Conservation (phyloP, 2,797 vertebrate species). For the Taeniopygia guttata region DNA sequence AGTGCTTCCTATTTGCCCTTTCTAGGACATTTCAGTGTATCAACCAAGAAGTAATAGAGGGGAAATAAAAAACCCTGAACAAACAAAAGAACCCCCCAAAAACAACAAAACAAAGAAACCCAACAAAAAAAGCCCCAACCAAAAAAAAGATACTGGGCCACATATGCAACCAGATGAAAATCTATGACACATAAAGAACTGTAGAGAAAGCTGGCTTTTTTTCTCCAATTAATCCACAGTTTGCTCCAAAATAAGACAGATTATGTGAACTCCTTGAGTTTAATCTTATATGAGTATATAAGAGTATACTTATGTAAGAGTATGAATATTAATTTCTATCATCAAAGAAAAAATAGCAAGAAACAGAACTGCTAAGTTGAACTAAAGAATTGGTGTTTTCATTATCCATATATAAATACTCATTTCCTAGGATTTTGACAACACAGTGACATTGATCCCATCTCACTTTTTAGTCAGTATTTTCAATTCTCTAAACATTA, state of each 20-base stretch:
- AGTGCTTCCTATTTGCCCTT: not conserved
- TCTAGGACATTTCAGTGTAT: not conserved
- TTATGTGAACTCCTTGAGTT: not conserved
- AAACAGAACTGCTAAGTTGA: not conserved
- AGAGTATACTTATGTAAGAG: not conserved
- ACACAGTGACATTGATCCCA: not conserved
- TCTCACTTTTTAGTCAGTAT: not conserved
- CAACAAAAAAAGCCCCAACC: not conserved
- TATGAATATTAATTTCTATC: not conserved
- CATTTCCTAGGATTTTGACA: not conserved
- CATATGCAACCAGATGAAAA: not conserved
- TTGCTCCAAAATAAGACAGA: not conserved
- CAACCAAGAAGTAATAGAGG: not conserved
- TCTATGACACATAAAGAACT: not conserved
- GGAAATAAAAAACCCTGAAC: not conserved
- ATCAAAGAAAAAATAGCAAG: not conserved
- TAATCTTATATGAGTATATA: not conserved
- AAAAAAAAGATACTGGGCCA: not conserved
- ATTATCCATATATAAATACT: not conserved
- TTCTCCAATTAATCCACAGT: not conserved
- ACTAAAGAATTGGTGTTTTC: not conserved
- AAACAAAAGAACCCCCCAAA: not conserved
- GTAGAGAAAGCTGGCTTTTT: not conserved
- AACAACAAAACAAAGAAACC: fast-evolving
- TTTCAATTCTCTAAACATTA: not conserved